These are phyloP conservation scores for Cyclura pinguis DNA, from an alignment of 2,797 vertebrate species.

Conservation along the genomic window DNA sequence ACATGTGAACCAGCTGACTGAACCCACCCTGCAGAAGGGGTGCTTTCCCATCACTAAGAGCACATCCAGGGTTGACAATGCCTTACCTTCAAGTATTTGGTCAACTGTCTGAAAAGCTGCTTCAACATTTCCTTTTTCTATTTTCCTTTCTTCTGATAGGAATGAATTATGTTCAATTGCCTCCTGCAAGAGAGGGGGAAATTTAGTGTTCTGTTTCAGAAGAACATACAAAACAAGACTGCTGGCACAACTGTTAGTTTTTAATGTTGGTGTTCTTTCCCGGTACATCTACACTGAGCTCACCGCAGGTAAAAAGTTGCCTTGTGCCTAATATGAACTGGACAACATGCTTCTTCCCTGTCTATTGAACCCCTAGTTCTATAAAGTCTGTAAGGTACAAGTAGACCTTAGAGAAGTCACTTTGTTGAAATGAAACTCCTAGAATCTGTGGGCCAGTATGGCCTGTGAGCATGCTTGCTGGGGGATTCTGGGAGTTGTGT, in stretches of 20 bases:
- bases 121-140: conserved; percentile 72
- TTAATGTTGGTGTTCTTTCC: neutral
- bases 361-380: neutral
- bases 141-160: conserved; percentile 68
- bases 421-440: too few relatives aligned
- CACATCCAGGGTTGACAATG: neutral
- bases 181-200: conserved; percentile 62
- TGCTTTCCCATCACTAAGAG: neutral
- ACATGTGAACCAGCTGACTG: neutral
- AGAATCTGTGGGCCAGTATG: too few relatives aligned
- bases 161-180: conserved; percentile 72
- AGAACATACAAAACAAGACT: neutral
- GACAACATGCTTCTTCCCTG: neutral
- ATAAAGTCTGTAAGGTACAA: neutral
- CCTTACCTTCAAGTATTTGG: conserved; percentile 74
- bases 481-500: too few relatives aligned
- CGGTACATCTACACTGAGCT: neutral
- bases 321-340: neutral
- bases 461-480: too few relatives aligned
- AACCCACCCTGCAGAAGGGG: neutral
- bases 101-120: conserved; percentile 71
- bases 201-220: neutral
- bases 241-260: neutral
- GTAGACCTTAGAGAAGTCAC: too few relatives aligned
- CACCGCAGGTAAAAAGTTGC: neutral